Conservation (phyloP, 1,140 invertebrate genomes). For the Acromyrmex heyeri region DNA sequence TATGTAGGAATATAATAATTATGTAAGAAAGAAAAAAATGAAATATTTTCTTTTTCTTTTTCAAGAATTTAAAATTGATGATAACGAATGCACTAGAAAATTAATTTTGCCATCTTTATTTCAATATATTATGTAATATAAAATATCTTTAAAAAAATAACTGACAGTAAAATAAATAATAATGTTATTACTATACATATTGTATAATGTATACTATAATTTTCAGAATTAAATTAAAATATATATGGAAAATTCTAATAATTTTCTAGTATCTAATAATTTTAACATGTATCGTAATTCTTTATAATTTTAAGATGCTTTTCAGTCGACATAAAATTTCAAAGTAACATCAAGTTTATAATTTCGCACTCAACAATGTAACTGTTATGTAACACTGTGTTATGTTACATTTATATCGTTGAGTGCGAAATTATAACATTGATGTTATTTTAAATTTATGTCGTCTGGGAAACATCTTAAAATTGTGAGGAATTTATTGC, state of each 20-base stretch:
- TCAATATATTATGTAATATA: not conserved
- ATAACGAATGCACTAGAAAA: not conserved
- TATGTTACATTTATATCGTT: no score
- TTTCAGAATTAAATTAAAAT: not conserved
- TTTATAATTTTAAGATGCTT: no score
- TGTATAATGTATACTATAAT: not conserved
- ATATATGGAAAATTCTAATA: not conserved
- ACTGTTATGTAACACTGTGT: no score
- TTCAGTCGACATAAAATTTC: no score
- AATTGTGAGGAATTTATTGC: no score
- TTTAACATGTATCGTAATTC: not conserved
- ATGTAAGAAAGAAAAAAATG: not conserved
- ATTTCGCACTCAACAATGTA: no score
- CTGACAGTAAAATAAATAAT: not conserved
- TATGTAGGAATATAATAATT: not conserved
- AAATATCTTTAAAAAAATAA: not conserved
- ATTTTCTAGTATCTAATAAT: not conserved
- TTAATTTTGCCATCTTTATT: not conserved
- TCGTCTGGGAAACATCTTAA: no score
- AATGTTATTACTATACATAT: not conserved
- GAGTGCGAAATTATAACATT: no score
- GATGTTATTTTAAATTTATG: no score
- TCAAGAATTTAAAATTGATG: slow-evolving; percentile 4
- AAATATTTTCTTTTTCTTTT: not conserved
- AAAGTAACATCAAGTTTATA: no score